These are phyloP conservation scores for Uloborus diversus DNA, from an alignment of 1,140 invertebrate species.

Conservation along the genomic window DNA sequence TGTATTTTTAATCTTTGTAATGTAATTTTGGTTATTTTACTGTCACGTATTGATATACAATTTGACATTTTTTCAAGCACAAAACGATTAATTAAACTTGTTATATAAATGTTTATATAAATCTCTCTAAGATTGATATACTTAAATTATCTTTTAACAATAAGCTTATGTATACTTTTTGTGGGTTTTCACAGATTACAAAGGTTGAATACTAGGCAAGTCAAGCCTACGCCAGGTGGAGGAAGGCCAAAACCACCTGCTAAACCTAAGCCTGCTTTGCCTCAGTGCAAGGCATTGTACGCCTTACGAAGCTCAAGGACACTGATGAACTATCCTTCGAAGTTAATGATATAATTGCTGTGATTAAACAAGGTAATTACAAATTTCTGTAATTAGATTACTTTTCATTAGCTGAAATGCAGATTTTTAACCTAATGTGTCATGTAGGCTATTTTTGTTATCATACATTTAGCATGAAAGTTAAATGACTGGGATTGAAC, in stretches of 20 bases:
- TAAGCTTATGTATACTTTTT: too few relatives aligned
- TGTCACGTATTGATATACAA: too few relatives aligned
- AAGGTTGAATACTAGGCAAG: constrained; percentile 59
- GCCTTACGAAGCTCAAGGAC: constrained; percentile 76
- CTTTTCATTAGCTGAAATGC: too few relatives aligned
- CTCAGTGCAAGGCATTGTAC: constrained; percentile 73
- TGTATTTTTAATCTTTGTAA: too few relatives aligned
- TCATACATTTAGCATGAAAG: too few relatives aligned
- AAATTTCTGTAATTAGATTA: too few relatives aligned
- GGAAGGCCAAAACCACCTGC: constrained; percentile 65
- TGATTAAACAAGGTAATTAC: constrained; percentile 73
- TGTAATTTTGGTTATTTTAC: too few relatives aligned
- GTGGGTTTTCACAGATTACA: constrained; percentile 66
- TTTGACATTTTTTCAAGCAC: background rate
- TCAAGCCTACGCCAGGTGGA: constrained; percentile 61
- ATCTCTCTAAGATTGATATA: background rate
- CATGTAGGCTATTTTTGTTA: too few relatives aligned
- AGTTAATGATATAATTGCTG: constrained; percentile 73
- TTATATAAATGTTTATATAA: background rate
- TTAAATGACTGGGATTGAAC: too few relatives aligned
- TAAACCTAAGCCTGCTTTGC: constrained; percentile 67
- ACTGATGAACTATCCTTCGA: constrained; percentile 75
- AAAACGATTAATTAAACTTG: background rate
- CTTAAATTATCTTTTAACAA: background rate
- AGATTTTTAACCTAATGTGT: background rate